Evolutionary conservation across 1,140 invertebrate genomes (phyloP).

Genomic region (Cryptotermes secundus): DNA sequence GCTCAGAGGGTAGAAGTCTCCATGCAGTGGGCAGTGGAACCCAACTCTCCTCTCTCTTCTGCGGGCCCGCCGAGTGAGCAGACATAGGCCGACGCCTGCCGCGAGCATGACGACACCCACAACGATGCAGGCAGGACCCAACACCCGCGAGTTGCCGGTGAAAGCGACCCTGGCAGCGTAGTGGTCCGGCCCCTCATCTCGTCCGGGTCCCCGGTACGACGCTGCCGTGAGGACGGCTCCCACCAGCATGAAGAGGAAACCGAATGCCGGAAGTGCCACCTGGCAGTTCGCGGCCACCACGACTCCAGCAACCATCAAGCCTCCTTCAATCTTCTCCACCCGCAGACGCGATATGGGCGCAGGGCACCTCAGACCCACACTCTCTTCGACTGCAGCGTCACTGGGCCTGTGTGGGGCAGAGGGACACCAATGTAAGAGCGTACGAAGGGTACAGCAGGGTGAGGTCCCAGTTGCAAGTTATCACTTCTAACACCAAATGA

Average conservation of each 20-base stretch:
- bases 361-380: conserved; percentile 54
- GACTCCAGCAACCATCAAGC: conserved; percentile 69
- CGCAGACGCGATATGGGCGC: conserved; percentile 60
- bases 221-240: conserved; percentile 24
- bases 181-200: conserved; percentile 34
- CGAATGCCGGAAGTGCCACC: conserved; percentile 69
- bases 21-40: conserved; percentile 75
- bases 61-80: conserved; percentile 63
- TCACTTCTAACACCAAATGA: no score
- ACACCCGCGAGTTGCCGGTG: conserved; percentile 68
- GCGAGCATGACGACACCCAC: conserved; percentile 68
- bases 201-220: conserved; percentile 28
- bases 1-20: conserved; percentile 72
- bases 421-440: no score
- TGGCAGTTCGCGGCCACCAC: conserved; percentile 74
- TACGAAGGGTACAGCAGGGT: no score
- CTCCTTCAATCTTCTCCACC: conserved; percentile 73
- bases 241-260: conserved; percentile 35
- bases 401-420: neutral
- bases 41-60: conserved; percentile 65
- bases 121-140: conserved; percentile 70
- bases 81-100: conserved; percentile 59
- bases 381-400: neutral
- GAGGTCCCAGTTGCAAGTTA: no score
- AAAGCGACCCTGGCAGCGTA: conserved; percentile 61